phyloP scores from a whole-genome alignment of 2,888 invertebrate genomes.

The Dicyrtoma fusca region DNA sequence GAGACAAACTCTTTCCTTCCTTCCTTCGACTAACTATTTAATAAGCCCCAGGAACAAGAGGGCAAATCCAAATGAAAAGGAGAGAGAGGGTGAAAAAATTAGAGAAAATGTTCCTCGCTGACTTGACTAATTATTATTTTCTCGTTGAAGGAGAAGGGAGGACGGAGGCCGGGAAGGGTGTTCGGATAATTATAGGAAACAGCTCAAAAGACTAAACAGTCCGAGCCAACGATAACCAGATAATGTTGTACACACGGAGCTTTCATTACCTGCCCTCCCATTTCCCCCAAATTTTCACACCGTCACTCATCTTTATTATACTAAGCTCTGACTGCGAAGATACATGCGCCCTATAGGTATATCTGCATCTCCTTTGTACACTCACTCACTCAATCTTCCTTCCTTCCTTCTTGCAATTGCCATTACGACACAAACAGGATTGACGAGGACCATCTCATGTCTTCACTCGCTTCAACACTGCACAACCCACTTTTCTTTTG shows the following conservation, averaged over 20 bases:
- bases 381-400: no score
- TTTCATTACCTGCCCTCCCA: constrained; percentile 10
- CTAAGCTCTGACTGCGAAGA: no score
- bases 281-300: constrained; percentile 25
- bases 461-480: no score
- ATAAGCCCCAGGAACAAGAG: neutral
- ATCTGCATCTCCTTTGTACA: no score
- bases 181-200: neutral
- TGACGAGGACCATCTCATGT: neutral
- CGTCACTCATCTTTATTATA: constrained; percentile 24
- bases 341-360: no score
- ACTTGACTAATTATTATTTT: constrained; percentile 30
- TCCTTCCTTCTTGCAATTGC: no score
- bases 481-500: neutral
- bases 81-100: neutral
- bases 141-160: neutral
- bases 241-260: neutral
- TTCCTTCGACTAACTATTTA: constrained; percentile 1
- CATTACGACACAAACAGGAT: neutral
- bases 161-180: neutral
- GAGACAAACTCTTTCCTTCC: no score
- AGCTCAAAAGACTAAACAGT: neutral
- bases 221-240: neutral
- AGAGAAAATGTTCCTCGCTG: neutral
- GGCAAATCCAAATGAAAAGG: neutral